Percentiles rank a stretch among this genome's conserved stretches.
phyloP scores from a whole-genome alignment of 2,113 vertebrate genomes.

The Gymnobelideus leadbeateri region DNA sequence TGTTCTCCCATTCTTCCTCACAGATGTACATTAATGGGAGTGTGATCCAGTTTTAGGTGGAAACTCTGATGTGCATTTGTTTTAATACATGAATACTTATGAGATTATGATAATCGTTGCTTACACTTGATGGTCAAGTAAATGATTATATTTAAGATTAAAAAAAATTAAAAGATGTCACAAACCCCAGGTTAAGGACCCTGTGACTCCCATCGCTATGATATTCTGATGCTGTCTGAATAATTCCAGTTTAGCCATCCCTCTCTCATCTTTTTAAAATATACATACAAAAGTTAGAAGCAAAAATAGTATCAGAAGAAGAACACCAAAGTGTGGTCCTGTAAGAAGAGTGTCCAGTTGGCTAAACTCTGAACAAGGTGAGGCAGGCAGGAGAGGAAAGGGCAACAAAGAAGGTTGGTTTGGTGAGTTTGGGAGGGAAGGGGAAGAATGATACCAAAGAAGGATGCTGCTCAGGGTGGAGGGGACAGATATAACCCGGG shows the following conservation, averaged over 20 bases:
- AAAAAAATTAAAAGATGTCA: no score
- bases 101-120: background rate
- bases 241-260: background rate
- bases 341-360: no score
- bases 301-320: no score
- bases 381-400: no score
- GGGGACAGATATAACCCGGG: background rate
- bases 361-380: no score
- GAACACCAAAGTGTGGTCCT: no score
- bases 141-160: background rate
- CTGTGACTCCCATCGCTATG: background rate
- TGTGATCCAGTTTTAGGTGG: background rate
- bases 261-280: background rate
- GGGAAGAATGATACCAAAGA: background rate
- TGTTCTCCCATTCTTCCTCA: background rate
- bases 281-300: background rate
- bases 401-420: no score
- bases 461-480: background rate
- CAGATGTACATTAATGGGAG: background rate
- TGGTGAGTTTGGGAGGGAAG: no score
- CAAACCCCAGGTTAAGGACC: background rate
- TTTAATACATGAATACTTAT: background rate
- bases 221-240: background rate
- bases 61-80: background rate
- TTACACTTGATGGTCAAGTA: background rate